A percentile compares a stretch with the other conserved stretches of the same genome.
These are phyloP conservation scores for Dermatemys mawii DNA, from an alignment of 2,113 vertebrate species.

Conservation along the genomic window DNA sequence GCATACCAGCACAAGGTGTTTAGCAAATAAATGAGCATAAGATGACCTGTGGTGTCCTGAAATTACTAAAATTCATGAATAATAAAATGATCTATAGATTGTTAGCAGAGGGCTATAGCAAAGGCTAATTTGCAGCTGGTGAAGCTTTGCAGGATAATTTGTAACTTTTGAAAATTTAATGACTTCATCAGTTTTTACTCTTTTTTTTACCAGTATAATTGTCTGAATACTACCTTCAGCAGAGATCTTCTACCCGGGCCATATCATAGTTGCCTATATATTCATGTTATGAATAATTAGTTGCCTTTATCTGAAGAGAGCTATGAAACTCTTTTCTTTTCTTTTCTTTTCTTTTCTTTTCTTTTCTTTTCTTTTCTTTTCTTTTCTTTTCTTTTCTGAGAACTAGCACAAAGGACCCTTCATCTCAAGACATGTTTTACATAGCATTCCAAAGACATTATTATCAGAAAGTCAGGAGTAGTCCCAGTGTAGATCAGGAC, in stretches of 20 bases:
- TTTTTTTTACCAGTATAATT: slow-evolving; percentile 73
- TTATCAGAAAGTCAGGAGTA: fast-evolving
- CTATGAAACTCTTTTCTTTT: background rate
- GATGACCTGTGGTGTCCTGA: slow-evolving; percentile 84
- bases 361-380: background rate
- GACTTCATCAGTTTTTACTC: slow-evolving; percentile 83
- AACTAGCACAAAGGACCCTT: background rate
- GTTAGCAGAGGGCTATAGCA: slow-evolving; percentile 80
- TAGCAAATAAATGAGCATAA: slow-evolving; percentile 86
- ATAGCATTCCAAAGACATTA: background rate
- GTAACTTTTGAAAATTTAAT: slow-evolving; percentile 86
- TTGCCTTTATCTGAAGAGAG: background rate
- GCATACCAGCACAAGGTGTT: slow-evolving; percentile 78
- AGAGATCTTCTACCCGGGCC: slow-evolving; percentile 51
- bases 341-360: background rate
- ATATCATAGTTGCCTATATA: slow-evolving; percentile 31
- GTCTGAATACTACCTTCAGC: slow-evolving; percentile 62
- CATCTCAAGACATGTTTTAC: background rate
- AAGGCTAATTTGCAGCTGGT: slow-evolving; percentile 84
- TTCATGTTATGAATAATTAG: slow-evolving; percentile 33
- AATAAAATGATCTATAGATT: slow-evolving; percentile 88
- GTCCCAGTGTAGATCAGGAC: background rate
- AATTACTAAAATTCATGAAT: slow-evolving; percentile 87
- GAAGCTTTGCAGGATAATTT: slow-evolving; percentile 83
- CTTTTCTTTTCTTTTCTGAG: background rate